Conservation (phyloP, 37 sponge, comb jelly and placozoan species). For the Crambe crambe region DNA sequence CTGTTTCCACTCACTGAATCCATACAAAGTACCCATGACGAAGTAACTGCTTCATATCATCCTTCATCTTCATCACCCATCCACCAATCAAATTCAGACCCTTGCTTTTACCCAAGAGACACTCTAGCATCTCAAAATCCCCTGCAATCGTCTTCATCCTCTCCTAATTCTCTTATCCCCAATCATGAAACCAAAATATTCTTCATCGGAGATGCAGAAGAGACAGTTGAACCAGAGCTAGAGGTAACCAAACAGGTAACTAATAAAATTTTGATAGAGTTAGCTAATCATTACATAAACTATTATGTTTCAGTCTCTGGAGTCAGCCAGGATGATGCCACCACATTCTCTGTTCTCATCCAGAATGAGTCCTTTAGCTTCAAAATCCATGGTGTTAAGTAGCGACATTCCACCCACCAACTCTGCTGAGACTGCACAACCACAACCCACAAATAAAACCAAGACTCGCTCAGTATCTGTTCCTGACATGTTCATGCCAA, state of each 20-base stretch:
- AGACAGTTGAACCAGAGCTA: no score
- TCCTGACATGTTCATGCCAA: neutral
- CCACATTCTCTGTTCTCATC: slow-evolving; percentile 3
- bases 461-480: neutral
- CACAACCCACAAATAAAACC: neutral
- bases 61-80: no score
- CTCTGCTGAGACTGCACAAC: neutral
- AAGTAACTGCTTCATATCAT: no score
- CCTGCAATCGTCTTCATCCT: neutral
- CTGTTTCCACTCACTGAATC: no score
- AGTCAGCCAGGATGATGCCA: neutral
- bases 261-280: no score
- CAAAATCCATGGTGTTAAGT: slow-evolving; percentile 21
- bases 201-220: no score
- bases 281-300: no score
- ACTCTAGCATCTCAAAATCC: no score
- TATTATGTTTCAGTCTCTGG: neutral
- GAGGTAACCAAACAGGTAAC: no score
- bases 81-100: no score
- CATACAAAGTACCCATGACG: no score
- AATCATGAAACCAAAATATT: neutral
- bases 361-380: slow-evolving; percentile 7
- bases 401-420: neutral
- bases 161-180: neutral
- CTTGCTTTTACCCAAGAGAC: no score